A percentile compares a stretch with the other conserved stretches of the same genome.
phyloP scores from a whole-genome alignment of 2,797 vertebrate species.

The Myripristis murdjan region DNA sequence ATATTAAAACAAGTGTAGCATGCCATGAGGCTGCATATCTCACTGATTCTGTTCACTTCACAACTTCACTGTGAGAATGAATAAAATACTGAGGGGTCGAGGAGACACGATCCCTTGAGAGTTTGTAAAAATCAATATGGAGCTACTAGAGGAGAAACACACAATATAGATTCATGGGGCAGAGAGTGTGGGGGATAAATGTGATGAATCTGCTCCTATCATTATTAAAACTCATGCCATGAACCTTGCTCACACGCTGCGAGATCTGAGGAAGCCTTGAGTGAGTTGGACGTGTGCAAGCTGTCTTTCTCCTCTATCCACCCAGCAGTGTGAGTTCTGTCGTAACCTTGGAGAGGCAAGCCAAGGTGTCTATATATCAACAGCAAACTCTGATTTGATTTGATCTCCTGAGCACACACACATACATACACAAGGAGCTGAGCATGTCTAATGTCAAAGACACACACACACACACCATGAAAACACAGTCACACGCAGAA shows the following conservation, averaged over 20 bases:
- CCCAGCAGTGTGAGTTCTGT: conserved; percentile 51
- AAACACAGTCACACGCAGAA: conserved; percentile 19
- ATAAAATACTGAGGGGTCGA: too few relatives aligned
- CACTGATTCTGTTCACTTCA: too few relatives aligned
- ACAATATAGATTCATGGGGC: too few relatives aligned
- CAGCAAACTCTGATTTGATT: conserved; percentile 65
- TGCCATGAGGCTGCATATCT: too few relatives aligned
- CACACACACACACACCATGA: not conserved
- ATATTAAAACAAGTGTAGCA: too few relatives aligned
- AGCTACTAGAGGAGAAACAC: too few relatives aligned
- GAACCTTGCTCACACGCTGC: not conserved
- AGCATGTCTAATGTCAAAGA: conserved; percentile 49
- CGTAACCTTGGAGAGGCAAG: conserved; percentile 67
- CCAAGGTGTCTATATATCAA: conserved; percentile 58
- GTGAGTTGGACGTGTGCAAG: conserved; percentile 44
- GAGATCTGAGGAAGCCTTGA: conserved; percentile 44
- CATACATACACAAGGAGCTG: conserved; percentile 18
- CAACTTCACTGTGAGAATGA: too few relatives aligned
- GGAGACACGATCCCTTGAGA: too few relatives aligned
- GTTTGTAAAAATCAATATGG: too few relatives aligned
- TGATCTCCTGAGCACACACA: conserved; percentile 54
- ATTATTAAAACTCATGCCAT: not conserved
- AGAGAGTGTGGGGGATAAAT: too few relatives aligned
- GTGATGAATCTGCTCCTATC: not conserved
- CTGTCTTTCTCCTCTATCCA: not conserved